Conservation (phyloP, 2,113 vertebrate genomes). For the Hippopotamus amphibius region DNA sequence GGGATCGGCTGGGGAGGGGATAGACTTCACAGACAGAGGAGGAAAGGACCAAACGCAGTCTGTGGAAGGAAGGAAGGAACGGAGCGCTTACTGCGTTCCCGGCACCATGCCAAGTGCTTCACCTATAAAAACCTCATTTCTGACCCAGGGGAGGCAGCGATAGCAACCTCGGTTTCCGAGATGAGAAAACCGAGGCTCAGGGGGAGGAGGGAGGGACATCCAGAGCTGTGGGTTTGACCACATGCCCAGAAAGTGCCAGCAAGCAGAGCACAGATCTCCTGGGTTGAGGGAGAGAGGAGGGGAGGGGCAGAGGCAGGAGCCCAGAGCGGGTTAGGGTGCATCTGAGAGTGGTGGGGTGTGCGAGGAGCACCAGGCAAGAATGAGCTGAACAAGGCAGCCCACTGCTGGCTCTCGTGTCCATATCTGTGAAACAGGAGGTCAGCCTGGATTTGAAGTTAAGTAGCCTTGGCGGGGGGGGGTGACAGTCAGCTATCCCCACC, state of each 20-base stretch:
- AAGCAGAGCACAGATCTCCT: background rate
- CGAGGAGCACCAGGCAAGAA: background rate
- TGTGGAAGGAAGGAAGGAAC: background rate
- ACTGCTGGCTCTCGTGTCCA: background rate
- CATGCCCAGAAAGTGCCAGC: background rate
- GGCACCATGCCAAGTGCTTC: background rate
- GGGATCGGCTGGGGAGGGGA: accelerated
- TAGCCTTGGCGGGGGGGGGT: background rate
- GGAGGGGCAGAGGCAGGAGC: background rate
- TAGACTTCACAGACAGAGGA: background rate
- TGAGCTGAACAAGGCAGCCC: no score
- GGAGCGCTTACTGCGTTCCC: accelerated
- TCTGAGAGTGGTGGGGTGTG: background rate
- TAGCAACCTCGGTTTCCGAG: background rate
- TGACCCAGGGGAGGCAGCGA: background rate
- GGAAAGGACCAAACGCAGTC: background rate
- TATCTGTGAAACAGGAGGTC: background rate
- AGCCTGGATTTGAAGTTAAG: background rate
- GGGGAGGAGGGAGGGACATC: background rate
- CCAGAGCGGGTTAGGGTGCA: background rate
- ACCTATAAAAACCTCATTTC: background rate
- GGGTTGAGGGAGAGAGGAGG: background rate
- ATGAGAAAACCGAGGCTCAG: background rate
- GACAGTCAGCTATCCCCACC: no score
- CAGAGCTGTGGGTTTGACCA: background rate